A percentile compares a stretch with the other conserved stretches of the same genome.
Evolutionary conservation across 2,888 invertebrate species (phyloP).

Genomic region (Opisthograptis luteolata): DNA sequence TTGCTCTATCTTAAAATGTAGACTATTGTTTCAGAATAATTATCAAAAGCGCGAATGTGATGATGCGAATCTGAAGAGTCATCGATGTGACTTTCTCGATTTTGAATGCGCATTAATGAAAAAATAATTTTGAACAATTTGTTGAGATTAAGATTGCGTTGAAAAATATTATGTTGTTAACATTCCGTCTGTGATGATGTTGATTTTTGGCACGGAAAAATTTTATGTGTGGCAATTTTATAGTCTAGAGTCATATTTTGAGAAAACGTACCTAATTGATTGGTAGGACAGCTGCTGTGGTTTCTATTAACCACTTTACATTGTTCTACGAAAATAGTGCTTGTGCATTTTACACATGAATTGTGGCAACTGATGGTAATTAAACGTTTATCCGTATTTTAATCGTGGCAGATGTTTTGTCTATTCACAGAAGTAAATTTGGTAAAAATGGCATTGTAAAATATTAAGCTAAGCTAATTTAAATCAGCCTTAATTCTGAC

Average conservation of each 20-base stretch:
- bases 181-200: constrained; percentile 74
- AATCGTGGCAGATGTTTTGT: not conserved
- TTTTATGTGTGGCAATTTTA: constrained; percentile 74
- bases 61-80: constrained; percentile 25
- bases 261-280: constrained; percentile 74
- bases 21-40: constrained; percentile 70
- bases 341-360: constrained; percentile 27
- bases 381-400: constrained; percentile 8
- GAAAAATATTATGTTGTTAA: constrained; percentile 80
- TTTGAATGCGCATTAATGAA: constrained; percentile 66
- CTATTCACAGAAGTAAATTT: no score
- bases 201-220: constrained; percentile 77
- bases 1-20: constrained; percentile 60
- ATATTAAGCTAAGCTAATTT: no score
- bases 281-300: constrained; percentile 73
- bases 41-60: constrained; percentile 61
- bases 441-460: no score
- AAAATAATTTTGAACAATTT: constrained; percentile 75
- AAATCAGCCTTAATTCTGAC: no score
- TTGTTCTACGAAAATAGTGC: constrained; percentile 55
- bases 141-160: constrained; percentile 73
- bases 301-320: constrained; percentile 57
- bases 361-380: constrained; percentile 5
- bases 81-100: constrained; percentile 51
- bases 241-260: constrained; percentile 73